phyloP scores from a whole-genome alignment of 2,113 vertebrate genomes.

The Capreolus pygargus region DNA sequence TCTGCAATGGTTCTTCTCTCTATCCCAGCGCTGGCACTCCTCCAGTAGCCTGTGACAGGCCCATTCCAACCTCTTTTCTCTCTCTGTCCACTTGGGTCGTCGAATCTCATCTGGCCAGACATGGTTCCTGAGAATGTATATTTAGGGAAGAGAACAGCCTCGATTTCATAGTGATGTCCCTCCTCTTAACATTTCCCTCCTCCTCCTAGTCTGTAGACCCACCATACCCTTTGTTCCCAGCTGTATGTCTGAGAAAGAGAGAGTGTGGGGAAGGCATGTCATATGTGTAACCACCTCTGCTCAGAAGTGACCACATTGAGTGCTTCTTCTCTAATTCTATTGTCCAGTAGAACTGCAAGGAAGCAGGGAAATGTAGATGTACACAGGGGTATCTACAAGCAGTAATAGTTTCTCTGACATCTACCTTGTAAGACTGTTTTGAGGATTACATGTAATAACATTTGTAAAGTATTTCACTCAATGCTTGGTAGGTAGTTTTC shows the following conservation, averaged over 20 bases:
- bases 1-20: not conserved
- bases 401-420: not conserved
- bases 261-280: not conserved
- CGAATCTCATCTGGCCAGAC: not conserved
- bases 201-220: not conserved
- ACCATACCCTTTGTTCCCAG: not conserved
- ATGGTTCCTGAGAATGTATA: not conserved
- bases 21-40: no score
- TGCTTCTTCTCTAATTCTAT: not conserved
- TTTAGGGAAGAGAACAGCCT: not conserved
- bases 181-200: not conserved
- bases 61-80: not conserved
- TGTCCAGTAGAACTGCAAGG: not conserved
- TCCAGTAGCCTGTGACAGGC: not conserved
- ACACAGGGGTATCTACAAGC: not conserved
- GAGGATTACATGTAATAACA: not conserved
- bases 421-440: not conserved
- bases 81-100: not conserved
- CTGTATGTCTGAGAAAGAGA: not conserved
- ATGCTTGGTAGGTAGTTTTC: not conserved
- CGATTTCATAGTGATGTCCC: not conserved
- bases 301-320: not conserved
- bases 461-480: not conserved
- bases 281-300: not conserved
- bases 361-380: not conserved